Percentiles rank a stretch among this genome's conserved stretches.
Evolutionary conservation across 2,888 invertebrate species (phyloP).

Genomic region (Drosophila melanosoma): DNA sequence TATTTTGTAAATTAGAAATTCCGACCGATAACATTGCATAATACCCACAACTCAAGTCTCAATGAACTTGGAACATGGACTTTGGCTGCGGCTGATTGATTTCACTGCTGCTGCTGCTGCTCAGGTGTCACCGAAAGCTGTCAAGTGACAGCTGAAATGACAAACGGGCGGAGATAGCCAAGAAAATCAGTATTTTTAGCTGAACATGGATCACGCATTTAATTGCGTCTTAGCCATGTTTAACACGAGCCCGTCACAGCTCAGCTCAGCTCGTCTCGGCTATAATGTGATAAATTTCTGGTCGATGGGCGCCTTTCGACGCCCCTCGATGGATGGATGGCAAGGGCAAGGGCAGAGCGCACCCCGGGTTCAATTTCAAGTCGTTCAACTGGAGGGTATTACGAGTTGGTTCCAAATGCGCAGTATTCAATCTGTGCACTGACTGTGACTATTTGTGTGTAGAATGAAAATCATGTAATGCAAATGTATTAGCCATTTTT

Average conservation of each 20-base stretch:
- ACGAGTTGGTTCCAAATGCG: conserved; percentile 60
- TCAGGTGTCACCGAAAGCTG: conserved; percentile 15
- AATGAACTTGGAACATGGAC: neutral
- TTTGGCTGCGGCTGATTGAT: conserved; percentile 19
- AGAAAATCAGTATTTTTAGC: conserved; percentile 16
- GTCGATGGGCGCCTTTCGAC: conserved; percentile 46
- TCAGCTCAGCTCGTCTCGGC: conserved; percentile 5
- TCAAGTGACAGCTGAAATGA: conserved; percentile 19
- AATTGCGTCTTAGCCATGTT: conserved; percentile 44
- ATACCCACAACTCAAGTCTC: neutral
- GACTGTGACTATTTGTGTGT: conserved; percentile 30
- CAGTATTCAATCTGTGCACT: conserved; percentile 60
- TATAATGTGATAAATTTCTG: conserved; percentile 19
- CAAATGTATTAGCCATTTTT: conserved; percentile 71
- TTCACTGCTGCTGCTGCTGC: neutral
- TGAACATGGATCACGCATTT: neutral
- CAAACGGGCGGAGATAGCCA: conserved; percentile 10
- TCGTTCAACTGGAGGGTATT: conserved; percentile 25
- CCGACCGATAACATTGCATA: neutral
- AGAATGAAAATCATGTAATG: conserved; percentile 63
- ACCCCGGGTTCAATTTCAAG: conserved; percentile 42
- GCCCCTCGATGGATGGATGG: conserved; percentile 16
- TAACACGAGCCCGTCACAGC: neutral
- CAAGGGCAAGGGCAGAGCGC: conserved; percentile 44
- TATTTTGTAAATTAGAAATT: neutral